Evolutionary conservation across 2,888 invertebrate genomes (phyloP), one percentile per base, ranked within the genome.

Genomic region (Torymus aiolomorphi): DNA sequence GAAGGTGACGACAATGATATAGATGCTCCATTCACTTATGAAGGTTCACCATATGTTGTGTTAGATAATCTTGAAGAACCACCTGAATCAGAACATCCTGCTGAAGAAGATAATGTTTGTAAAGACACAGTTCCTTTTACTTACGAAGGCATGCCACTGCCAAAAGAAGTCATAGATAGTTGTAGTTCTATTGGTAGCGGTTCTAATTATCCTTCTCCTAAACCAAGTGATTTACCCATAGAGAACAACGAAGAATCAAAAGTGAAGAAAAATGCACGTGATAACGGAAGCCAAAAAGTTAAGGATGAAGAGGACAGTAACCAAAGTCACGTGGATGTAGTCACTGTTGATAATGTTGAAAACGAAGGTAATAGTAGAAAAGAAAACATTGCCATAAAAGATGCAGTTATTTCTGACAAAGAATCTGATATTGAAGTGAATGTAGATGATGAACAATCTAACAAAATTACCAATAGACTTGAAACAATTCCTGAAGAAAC

Each of bases 1-100:
- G n/a, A 20, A 10, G 77, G 57, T 5, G 16, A 72, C 14, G 24
- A 75, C 0, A 63, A 71, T 11, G 57, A 75, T 42, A 57, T 51
- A 0, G 66, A 72, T 11, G 54, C 63, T 56, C 51, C 80, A 12
- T 81, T 81, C 12, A 81, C 78, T n/a, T 81, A 81, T 8, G 81
- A 31, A 76, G 81, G 81, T 20, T 78, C 81, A 10, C 69, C 78
- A 4, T 79, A 80, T 31, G 82, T 82, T 11, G 71, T 82, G 13
- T 13, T 82, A 59, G 82, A 82, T 63, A 80, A 80, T 54, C 65
- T 82, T 18, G 82, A 80, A 75, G 80, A 80, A 13, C 61, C 16
- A 10, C 2, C 31, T 12, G 82, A 82, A 63, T 71, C 11, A 42
- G 80, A 80, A 18, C 5, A 24, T 51, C 18, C 42, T 4, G 20